Conservation (phyloP, 2,113 vertebrate species). For the Echinops telfairi region DNA sequence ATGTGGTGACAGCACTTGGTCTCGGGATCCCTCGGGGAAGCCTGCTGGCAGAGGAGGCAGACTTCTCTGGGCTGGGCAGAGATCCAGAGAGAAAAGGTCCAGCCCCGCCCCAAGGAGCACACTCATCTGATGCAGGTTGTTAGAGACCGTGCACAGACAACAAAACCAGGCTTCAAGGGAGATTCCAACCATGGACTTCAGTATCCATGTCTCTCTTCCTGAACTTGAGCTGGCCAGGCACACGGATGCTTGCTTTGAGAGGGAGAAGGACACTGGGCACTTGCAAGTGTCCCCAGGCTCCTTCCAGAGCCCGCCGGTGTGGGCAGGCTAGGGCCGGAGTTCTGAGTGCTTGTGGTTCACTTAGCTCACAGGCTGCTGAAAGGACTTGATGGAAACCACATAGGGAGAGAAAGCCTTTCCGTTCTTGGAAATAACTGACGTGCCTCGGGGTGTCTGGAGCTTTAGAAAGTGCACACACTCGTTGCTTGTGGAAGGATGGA, state of each 20-base stretch:
- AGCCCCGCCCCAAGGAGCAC: background rate
- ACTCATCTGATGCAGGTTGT: background rate
- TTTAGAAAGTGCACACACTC: background rate
- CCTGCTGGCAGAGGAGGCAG: background rate
- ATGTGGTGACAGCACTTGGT: background rate
- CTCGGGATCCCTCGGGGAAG: background rate
- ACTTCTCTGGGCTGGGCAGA: background rate
- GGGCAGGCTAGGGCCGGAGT: background rate
- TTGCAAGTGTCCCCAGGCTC: background rate
- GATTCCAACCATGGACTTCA: too few species aligned
- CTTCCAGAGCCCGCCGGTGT: background rate
- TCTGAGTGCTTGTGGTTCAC: background rate
- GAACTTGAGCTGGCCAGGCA: too few species aligned
- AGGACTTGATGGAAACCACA: background rate
- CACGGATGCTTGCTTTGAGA: background rate
- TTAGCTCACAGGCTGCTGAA: background rate
- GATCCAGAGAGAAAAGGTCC: background rate
- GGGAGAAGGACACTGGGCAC: background rate
- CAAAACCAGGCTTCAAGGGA: too few species aligned
- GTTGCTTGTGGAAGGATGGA: background rate
- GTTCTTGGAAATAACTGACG: background rate
- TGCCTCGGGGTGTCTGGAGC: background rate
- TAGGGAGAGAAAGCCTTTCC: background rate
- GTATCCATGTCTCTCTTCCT: too few species aligned
- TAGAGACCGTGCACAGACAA: background rate